Base-by-base conservation (phyloP, 2,888 invertebrate species). In the Aplocera efformata region DNA sequence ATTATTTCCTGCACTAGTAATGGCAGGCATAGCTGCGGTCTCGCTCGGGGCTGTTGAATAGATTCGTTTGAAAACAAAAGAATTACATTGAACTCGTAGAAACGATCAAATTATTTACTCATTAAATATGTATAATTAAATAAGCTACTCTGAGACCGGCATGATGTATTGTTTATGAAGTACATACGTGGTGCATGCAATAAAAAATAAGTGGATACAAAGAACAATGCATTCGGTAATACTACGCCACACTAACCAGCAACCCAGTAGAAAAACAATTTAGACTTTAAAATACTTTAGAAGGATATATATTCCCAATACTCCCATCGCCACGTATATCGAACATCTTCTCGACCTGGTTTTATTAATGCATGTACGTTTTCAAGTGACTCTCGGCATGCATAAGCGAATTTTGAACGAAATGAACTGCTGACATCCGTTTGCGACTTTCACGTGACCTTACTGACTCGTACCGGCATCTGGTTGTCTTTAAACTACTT, bases 341-440 rank as follows among this genome's bases (percentile, higher is more conserved):
- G 17, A 23, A 23, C 59, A 57, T 60, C 66, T 63, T 57, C 58
- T 64, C 67, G 79, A 72, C 80, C 77, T 59, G 73, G 80, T 79
- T 82, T 59, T 61, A 56, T 67, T 78, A 73, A 72, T 70, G 71
- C 72, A 55, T 47, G 43, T 43, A 47, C 39, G 47, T 38, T 40
- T 40, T 48, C 42, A 50, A 48, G 50, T 48, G 48, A 43, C 48
- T 42, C 37, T 37, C 50, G 20, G 52, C 39, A 75, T 71, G 62
- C 61, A 61, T 61, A 70, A 71, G 63, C 63, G 54, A 71, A 72
- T 74, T 77, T 72, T 68, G 60, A 62, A 53, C 57, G 51, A 48
- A 50, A 42, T 48, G 58, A 57, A 63, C 58, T 42, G 55, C 52
- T 60, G 60, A 64, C 65, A 63, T 63, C 60, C 62, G 64, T 58